phyloP scores from a whole-genome alignment of 2,797 vertebrate genomes.

The Sciurus carolinensis region DNA sequence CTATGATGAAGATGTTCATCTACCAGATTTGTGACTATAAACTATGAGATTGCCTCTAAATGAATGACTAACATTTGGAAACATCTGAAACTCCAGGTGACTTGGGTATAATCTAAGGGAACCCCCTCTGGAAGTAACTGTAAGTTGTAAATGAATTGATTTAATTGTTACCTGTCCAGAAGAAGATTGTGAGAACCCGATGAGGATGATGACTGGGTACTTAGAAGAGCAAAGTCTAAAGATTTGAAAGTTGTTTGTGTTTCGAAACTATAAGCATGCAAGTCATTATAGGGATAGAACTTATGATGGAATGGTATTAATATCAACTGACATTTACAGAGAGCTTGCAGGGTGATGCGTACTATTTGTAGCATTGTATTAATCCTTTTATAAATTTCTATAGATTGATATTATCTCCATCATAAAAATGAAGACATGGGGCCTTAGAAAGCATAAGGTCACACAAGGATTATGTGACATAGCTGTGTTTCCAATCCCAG shows the following conservation, averaged over 20 bases:
- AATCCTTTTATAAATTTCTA: conserved; percentile 3
- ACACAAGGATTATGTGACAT: background rate
- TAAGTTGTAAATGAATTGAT: background rate
- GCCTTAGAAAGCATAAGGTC: background rate
- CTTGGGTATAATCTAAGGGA: background rate
- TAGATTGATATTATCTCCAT: background rate
- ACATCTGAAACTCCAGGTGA: conserved; percentile 47
- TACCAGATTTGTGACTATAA: background rate
- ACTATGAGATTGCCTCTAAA: background rate
- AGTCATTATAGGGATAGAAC: background rate
- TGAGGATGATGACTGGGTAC: background rate
- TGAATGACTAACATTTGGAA: background rate
- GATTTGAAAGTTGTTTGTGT: background rate
- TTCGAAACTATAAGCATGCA: background rate
- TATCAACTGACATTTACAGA: background rate
- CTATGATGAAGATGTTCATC: background rate
- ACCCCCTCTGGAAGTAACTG: background rate
- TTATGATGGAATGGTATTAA: background rate
- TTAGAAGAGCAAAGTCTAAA: background rate
- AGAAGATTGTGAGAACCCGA: conserved; percentile 7
- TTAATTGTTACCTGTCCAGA: background rate
- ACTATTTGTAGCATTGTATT: background rate
- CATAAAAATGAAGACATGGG: background rate
- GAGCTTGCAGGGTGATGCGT: background rate
- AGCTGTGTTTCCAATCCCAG: background rate